Conservation (phyloP, 1,140 invertebrate species). For the Cydia amplana region DNA sequence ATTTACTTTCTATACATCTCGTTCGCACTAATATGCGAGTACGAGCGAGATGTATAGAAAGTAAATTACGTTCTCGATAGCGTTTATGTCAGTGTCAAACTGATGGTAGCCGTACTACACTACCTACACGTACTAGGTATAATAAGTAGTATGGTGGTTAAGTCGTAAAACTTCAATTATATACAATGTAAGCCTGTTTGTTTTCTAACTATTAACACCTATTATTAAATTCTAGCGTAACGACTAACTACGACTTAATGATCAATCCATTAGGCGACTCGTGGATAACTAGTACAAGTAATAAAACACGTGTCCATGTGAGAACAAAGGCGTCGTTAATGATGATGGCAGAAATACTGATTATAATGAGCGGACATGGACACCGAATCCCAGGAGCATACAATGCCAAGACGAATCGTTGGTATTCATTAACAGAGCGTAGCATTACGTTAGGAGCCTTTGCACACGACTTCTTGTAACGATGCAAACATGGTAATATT, state of each 20-base stretch:
- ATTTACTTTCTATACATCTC: too few species aligned
- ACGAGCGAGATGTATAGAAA: too few species aligned
- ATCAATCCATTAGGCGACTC: background rate
- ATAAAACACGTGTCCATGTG: slow-evolving; percentile 20
- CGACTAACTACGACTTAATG: background rate
- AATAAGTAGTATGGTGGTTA: too few species aligned
- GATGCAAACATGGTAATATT: background rate
- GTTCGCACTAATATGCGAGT: too few species aligned
- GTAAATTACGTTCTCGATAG: too few species aligned
- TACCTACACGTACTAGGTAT: too few species aligned
- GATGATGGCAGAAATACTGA: slow-evolving; percentile 22
- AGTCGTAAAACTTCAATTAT: too few species aligned
- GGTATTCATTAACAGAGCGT: background rate
- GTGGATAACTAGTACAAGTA: slow-evolving; percentile 23
- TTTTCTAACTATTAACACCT: background rate
- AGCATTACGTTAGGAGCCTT: background rate
- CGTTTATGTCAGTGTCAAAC: too few species aligned
- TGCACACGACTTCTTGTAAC: background rate
- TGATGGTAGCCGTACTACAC: too few species aligned
- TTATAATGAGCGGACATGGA: slow-evolving; percentile 21
- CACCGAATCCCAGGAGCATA: slow-evolving; percentile 9
- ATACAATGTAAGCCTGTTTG: background rate
- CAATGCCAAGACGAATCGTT: slow-evolving; percentile 17
- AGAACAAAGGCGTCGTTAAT: slow-evolving; percentile 27
- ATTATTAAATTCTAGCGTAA: background rate